Conservation (phyloP, 2,113 vertebrate species). For the Tupaia chinensis region DNA sequence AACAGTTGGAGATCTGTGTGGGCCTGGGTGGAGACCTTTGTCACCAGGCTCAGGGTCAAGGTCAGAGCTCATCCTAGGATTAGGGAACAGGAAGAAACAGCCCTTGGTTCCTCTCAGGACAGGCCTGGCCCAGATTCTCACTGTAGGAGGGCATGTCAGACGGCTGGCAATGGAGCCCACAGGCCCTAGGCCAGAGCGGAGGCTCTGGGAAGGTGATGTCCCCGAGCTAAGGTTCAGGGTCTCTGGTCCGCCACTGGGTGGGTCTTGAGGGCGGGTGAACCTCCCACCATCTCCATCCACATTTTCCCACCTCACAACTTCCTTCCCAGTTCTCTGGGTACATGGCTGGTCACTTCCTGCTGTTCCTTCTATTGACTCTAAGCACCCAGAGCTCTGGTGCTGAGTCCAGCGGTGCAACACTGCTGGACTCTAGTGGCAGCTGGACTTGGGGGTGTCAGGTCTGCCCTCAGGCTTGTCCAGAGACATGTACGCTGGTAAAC, state of each 20-base stretch:
- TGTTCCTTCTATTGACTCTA: background rate
- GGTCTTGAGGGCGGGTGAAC: background rate
- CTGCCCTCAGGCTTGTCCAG: background rate
- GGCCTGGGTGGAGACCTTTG: constrained; percentile 28
- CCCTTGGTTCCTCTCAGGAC: background rate
- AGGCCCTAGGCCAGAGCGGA: background rate
- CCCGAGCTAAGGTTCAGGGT: background rate
- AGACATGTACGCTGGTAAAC: background rate
- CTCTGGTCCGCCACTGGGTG: background rate
- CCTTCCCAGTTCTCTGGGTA: background rate
- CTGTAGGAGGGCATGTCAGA: constrained; percentile 5
- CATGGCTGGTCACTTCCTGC: rapidly evolving
- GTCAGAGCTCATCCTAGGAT: background rate
- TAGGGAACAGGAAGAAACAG: constrained; percentile 12
- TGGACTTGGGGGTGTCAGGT: background rate
- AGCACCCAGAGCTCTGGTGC: background rate
- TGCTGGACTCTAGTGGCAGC: background rate
- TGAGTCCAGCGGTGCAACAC: background rate
- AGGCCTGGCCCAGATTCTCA: background rate
- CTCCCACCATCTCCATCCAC: background rate
- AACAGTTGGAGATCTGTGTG: background rate
- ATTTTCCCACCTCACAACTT: background rate
- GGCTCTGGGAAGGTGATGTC: background rate
- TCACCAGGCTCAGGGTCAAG: background rate
- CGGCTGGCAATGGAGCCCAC: background rate